Evolutionary conservation across 1,140 invertebrate species (phyloP), one percentile per base, ranked within the genome.

Genomic region (Alviniconcha marisindica): DNA sequence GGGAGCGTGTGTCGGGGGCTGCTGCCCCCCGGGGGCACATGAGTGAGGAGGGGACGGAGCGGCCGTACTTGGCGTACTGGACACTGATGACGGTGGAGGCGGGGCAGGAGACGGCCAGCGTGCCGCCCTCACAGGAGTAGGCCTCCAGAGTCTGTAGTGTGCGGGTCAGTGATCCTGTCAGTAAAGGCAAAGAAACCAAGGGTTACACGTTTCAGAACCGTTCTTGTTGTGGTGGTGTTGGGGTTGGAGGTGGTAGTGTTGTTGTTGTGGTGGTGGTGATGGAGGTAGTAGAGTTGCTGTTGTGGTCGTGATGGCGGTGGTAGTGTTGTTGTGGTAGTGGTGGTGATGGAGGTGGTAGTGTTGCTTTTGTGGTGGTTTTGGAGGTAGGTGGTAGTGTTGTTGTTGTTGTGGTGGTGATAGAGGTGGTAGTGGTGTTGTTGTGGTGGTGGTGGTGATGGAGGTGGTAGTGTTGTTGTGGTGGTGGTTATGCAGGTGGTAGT

Each of bases 111-210:
- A 98, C 94, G 33, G 95, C 95, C 91, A 98, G 95, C 89, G 95
- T 94, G 89, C 98, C 96, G 78, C 96, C 96, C 91, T 98, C 97
- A 93, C 97, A 98, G 3, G 96, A 96, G 5, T 96, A 96, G 87
- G 96, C 95, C 92, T 98, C 96, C 93, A 97, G 97, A 79, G 97
- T 98, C 88, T 96, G 95, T 84, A 98, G 94, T 24, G 97, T 98
- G 56, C 96, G 96, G 89, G 97, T 96, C 85, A 98, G 95, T 80
- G 97, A 94, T 89, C 96, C 97, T 98, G 94, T 28, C 90, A 48
- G 66, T 36, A 60, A 15, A 82, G 51, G 24, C 18, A 73, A 4
- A 69, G 0, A 54, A 56, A 28, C 38, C 33, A 74, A 40, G 18
- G 31, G 28, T 48, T 33, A 74, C 0, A 15, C 33, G 18, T 18